Percentiles rank a stretch among this genome's conserved stretches.
phyloP scores from a whole-genome alignment of 2,113 vertebrate genomes.

The Pituophis catenifer region DNA sequence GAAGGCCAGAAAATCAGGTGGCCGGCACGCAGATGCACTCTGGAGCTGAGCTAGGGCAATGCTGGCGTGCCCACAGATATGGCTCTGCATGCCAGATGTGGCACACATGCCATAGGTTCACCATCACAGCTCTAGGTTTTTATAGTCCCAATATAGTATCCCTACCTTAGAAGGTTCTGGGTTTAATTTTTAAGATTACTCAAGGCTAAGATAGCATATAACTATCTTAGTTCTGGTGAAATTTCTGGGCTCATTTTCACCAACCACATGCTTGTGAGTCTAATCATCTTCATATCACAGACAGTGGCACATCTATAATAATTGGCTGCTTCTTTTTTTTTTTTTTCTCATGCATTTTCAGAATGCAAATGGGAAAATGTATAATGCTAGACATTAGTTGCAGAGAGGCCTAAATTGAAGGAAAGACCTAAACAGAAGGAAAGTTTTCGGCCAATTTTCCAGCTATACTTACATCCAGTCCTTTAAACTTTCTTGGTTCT shows the following conservation, averaged over 20 bases:
- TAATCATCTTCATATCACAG: neutral
- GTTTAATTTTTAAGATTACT: neutral
- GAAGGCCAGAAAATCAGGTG: too few species aligned
- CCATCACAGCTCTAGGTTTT: neutral
- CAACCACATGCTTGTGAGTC: neutral
- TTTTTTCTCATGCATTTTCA: neutral
- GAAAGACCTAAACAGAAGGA: neutral
- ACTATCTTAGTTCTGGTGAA: neutral
- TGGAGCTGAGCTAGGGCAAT: too few species aligned
- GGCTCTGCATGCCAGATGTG: too few species aligned
- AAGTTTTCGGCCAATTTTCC: neutral
- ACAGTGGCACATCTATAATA: neutral
- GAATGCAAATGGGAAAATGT: neutral
- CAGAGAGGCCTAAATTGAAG: neutral
- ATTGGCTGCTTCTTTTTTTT: neutral
- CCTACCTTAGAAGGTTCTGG: neutral
- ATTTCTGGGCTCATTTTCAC: neutral
- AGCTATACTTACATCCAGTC: neutral
- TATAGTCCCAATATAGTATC: neutral
- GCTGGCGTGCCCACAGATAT: too few species aligned
- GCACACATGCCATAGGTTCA: too few species aligned
- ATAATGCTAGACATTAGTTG: neutral
- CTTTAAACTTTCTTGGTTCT: rapidly evolving
- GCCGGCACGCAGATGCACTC: too few species aligned
- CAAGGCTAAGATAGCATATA: neutral